Conservation (phyloP, 2,797 vertebrate species). For the Rhodeus uyekii region DNA sequence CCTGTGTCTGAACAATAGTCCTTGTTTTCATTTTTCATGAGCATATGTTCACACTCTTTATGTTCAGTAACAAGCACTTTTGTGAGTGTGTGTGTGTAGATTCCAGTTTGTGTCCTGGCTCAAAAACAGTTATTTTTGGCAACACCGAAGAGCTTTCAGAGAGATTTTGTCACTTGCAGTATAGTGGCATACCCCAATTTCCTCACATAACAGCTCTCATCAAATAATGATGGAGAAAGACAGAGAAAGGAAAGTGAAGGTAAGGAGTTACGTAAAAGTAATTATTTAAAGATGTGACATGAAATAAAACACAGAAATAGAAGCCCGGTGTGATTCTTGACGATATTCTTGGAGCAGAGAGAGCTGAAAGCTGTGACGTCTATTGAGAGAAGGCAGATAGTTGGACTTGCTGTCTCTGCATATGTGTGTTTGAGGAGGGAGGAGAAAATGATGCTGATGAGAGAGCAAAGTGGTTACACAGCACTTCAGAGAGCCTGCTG, state of each 20-base stretch:
- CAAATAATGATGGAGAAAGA: conserved; percentile 64
- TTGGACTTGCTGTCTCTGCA: conserved; percentile 18
- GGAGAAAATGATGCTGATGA: conserved; percentile 38
- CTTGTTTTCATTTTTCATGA: conserved; percentile 64
- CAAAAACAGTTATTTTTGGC: conserved; percentile 83
- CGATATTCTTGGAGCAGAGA: conserved; percentile 47
- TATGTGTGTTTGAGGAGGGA: conserved; percentile 16
- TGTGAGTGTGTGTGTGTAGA: conserved; percentile 66
- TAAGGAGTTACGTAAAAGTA: conserved; percentile 64
- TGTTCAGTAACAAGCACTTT: conserved; percentile 78
- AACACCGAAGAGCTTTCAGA: conserved; percentile 79
- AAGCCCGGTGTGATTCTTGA: conserved; percentile 53
- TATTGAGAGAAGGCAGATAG: conserved; percentile 27
- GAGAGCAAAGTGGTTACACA: conserved; percentile 39
- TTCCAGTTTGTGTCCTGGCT: conserved; percentile 79
- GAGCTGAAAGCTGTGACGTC: conserved; percentile 20
- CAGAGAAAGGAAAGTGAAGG: conserved; percentile 64
- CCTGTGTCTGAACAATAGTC: conserved; percentile 68
- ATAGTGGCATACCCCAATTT: conserved; percentile 70
- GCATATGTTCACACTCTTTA: conserved; percentile 69
- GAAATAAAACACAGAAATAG: conserved; percentile 58
- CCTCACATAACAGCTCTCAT: conserved; percentile 70
- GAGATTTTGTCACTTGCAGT: conserved; percentile 65
- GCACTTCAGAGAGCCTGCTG: conserved; percentile 60
- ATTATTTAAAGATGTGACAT: conserved; percentile 43